These are phyloP conservation scores for Ylistrum balloti DNA, from an alignment of 1,140 invertebrate genomes.

Conservation along the genomic window DNA sequence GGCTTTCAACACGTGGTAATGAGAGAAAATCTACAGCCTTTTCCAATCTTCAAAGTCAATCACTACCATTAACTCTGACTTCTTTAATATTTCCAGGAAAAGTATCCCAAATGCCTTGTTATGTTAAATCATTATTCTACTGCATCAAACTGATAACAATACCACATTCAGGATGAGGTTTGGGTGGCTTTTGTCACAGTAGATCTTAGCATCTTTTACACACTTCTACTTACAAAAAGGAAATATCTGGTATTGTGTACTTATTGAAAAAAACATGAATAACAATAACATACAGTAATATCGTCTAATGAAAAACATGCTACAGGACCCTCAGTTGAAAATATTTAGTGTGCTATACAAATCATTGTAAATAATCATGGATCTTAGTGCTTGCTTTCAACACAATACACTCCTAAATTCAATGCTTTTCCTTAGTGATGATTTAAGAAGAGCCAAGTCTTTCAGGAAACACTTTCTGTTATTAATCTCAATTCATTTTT, in stretches of 20 bases:
- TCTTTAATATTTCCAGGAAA: constrained; percentile 20
- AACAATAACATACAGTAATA: background rate
- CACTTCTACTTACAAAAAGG: background rate
- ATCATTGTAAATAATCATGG: background rate
- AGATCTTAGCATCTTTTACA: constrained; percentile 6
- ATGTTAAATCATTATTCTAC: background rate
- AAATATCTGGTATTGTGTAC: background rate
- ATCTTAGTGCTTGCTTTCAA: background rate
- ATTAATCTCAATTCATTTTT: too few species aligned
- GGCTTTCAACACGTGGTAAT: background rate
- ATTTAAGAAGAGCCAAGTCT: too few species aligned
- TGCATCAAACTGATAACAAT: background rate
- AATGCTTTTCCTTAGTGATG: too few species aligned
- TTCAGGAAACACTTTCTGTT: too few species aligned
- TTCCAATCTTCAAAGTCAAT: constrained; percentile 29
- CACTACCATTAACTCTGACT: background rate
- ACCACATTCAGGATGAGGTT: background rate
- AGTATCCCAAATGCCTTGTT: background rate
- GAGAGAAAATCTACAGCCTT: constrained; percentile 32
- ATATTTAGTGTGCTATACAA: background rate
- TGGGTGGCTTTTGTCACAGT: background rate
- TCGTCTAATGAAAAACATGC: background rate
- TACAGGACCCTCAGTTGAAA: background rate
- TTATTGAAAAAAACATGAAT: background rate
- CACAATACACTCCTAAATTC: background rate